Base-by-base conservation (phyloP, 2,797 vertebrate genomes). In the Ataeniobius toweri region DNA sequence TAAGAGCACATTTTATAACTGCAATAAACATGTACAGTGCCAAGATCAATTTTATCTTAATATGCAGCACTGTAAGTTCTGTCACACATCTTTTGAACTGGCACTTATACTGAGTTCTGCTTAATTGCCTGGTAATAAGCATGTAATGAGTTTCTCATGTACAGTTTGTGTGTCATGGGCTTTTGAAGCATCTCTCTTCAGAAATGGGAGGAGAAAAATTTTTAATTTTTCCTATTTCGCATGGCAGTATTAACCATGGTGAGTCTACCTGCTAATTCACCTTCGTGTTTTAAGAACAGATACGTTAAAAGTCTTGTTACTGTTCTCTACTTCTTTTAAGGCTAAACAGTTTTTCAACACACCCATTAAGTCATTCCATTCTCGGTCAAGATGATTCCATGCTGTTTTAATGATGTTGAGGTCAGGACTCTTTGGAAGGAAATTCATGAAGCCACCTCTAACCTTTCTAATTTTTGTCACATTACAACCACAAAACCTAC, bases 91-190 rank as follows among this genome's bases (percentile, higher is more conserved):
- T 89, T 72, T 86, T 81, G 76, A 88, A 85, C 63, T 53, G 79
- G 51, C 79, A 83, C 73, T 63, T 81, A 76, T 61, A 72, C 70
- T 74, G 75, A 55, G 36, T 79, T 79, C 76, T 76, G 71, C 83
- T 77, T 92, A 93, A 93, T 93, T 92, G 87, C 71, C 69, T 86
- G 74, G 59, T 93, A 91, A 93, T 91, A 90, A 85, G 87, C 82
- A 78, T 92, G 90, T 91, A 93, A 93, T 92, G 89, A 93, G 83
- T 90, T 94, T 88, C 85, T 88, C 84, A 91, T 91, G 87, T 86
- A 83, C 82, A 80, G 59, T 78, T 67, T 73, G 67, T 77, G 83
- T 75, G 76, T 92, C 87, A 84, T 83, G 80, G 89, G 85, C 89
- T 85, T 89, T 79, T 91, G 79, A 83, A 88, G 84, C 77, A 84